Evolutionary conservation across 2,113 vertebrate genomes (phyloP).

Genomic region (Chaetura pelagica): DNA sequence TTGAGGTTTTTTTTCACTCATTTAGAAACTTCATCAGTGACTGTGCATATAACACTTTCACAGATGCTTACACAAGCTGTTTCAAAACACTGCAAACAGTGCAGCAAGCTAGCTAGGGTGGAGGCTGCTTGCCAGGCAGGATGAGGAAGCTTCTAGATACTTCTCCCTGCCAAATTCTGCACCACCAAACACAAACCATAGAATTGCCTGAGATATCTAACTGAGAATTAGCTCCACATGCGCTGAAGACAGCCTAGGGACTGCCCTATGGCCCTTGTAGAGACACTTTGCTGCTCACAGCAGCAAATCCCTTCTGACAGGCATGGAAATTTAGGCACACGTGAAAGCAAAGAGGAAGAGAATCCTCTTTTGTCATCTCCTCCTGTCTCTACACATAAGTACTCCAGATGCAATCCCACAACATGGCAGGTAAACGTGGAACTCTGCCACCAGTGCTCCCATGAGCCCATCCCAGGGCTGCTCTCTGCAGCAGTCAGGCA

Average conservation of each 20-base stretch:
- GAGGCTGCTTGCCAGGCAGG: background rate
- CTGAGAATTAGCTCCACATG: background rate
- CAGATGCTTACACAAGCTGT: background rate
- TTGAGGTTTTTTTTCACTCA: background rate
- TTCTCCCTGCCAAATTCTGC: background rate
- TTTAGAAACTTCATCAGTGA: background rate
- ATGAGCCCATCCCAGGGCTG: background rate
- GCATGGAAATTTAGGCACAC: background rate
- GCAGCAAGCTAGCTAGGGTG: background rate
- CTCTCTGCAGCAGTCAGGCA: background rate
- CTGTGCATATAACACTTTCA: background rate
- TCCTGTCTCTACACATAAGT: background rate
- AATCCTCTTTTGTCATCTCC: background rate
- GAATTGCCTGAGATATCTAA: background rate
- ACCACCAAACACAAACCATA: background rate
- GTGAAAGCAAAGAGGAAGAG: background rate
- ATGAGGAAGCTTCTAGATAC: background rate
- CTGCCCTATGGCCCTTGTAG: rapidly evolving
- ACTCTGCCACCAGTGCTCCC: background rate
- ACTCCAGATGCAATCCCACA: background rate
- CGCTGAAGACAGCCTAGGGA: background rate
- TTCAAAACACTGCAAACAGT: background rate
- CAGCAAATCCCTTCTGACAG: background rate
- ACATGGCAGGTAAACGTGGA: rapidly evolving
- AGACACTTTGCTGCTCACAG: background rate